These are phyloP conservation scores for Phrynocephalus guinanensis DNA, from an alignment of 2,797 vertebrate genomes.

Conservation along the genomic window DNA sequence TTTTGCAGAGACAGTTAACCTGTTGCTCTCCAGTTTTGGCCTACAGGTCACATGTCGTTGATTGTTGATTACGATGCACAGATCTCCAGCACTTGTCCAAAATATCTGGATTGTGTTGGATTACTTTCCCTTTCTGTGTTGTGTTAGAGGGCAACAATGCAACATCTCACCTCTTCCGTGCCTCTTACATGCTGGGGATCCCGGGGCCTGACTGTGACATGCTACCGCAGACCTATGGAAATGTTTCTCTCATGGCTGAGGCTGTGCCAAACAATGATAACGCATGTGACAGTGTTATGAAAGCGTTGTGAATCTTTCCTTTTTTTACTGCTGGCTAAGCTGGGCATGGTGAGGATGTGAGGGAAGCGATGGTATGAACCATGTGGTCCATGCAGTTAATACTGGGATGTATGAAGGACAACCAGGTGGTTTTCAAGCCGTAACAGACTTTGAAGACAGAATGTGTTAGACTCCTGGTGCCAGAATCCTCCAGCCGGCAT, in stretches of 20 bases:
- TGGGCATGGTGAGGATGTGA: not conserved
- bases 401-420: not conserved
- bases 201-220: not conserved
- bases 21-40: not conserved
- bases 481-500: too few species aligned
- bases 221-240: not conserved
- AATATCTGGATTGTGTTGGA: not conserved
- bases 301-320: not conserved
- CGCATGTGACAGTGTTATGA: not conserved
- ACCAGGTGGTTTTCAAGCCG: not conserved
- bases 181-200: not conserved
- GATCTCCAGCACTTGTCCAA: not conserved
- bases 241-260: not conserved
- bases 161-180: not conserved
- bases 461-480: too few species aligned
- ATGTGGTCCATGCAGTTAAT: not conserved
- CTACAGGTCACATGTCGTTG: not conserved
- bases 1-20: not conserved
- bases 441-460: too few species aligned
- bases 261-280: not conserved
- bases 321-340: too few species aligned
- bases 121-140: not conserved
- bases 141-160: not conserved
- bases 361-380: not conserved
- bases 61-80: not conserved